These are phyloP conservation scores for Microctonus hyperodae DNA, from an alignment of 2,888 invertebrate species.

Conservation along the genomic window DNA sequence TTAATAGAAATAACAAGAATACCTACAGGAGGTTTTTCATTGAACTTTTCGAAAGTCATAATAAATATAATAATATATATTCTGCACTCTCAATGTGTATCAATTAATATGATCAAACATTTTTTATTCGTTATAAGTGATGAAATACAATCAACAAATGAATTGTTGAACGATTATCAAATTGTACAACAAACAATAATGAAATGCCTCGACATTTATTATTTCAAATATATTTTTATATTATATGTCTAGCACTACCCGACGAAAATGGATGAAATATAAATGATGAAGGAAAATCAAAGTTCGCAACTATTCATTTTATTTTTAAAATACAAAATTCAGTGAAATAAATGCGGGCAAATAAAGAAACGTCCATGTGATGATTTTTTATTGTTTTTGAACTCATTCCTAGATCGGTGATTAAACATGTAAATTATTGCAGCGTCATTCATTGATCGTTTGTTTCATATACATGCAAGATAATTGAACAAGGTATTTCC, in stretches of 20 bases:
- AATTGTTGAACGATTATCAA: background rate
- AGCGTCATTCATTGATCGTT: slow-evolving; percentile 43
- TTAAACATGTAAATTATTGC: slow-evolving; percentile 47
- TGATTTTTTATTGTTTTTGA: slow-evolving; percentile 23
- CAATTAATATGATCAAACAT: too few relatives aligned
- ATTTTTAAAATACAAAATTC: background rate
- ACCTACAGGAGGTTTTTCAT: background rate
- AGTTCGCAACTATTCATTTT: too few relatives aligned
- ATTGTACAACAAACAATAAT: slow-evolving; percentile 8
- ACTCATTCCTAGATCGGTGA: slow-evolving; percentile 45
- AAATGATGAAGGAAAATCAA: background rate
- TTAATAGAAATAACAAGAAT: too few relatives aligned
- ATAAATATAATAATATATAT: too few relatives aligned
- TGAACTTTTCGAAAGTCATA: too few relatives aligned
- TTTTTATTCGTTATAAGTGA: background rate
- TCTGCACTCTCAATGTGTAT: too few relatives aligned
- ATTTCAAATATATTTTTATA: too few relatives aligned
- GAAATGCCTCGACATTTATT: too few relatives aligned
- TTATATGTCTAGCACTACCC: too few relatives aligned
- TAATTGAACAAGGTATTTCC: background rate
- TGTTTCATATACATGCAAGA: background rate
- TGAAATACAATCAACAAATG: background rate
- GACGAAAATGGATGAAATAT: too few relatives aligned
- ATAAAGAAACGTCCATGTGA: slow-evolving; percentile 34
- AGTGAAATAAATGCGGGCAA: slow-evolving; percentile 7